Evolutionary conservation across 2,113 vertebrate genomes (phyloP), one percentile per base, ranked within the genome.

Genomic region (Himantopus leucocephalus): DNA sequence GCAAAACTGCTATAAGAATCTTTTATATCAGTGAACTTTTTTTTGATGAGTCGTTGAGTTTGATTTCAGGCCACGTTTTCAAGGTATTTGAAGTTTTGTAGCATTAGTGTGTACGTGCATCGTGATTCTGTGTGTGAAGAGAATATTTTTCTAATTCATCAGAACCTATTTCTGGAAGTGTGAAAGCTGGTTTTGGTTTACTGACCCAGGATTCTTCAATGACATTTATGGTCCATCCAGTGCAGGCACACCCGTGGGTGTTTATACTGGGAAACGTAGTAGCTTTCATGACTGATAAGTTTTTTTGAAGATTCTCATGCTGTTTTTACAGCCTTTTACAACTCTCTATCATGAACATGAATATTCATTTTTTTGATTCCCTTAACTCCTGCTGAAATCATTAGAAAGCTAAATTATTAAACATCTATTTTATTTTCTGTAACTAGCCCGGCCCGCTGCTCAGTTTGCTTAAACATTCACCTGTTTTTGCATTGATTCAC

Each of bases 141-240:
- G 88, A 91, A 32, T 95, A 95, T 95, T 97, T 95, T 95, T 96
- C 30, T 95, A 95, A 82, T 88, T 60, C 71, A 83, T 92, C 58
- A 84, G 66, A 90, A 94, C 74, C 35, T 77, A 70, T 78, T 94
- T 96, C 80, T 89, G 60, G 63, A 92, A 96, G 92, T 79, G 87
- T 91, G 84, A 94, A 95, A 87, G 75, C 75, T 96, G 39, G 11
- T 92, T 96, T 78, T 89, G 47, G n/a, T 85, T 83, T 56, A 74
- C 24, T 93, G 75, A 92, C 53, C 48, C 3, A 21, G 62, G 59
- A 81, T 91, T 76, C 66, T 64, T 92, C 85, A 83, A 3, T 70
- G 41, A 68, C 29, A 39, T 64, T 35, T 88, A 12, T 34, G 56
- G 47, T 77, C 48, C 22, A n/a, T 63, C 59, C 74, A 92, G 27